These are phyloP conservation scores for Mellivora capensis DNA, from an alignment of 2,113 vertebrate species.

Conservation along the genomic window DNA sequence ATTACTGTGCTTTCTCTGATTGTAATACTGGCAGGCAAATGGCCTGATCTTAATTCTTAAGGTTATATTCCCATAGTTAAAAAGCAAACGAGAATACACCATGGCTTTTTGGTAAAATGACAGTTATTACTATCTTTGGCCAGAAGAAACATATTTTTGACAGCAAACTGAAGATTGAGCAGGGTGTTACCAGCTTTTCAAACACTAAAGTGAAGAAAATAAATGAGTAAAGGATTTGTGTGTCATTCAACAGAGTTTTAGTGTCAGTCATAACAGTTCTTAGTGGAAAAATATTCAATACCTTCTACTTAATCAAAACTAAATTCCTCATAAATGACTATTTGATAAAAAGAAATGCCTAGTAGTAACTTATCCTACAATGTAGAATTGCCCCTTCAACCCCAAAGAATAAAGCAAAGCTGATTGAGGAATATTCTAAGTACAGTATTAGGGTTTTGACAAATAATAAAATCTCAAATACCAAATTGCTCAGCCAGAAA, in stretches of 20 bases:
- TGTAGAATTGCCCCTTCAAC: slow-evolving; percentile 17
- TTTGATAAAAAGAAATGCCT: slow-evolving; percentile 61
- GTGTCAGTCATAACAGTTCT: slow-evolving; percentile 43
- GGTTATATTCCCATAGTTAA: slow-evolving; percentile 19
- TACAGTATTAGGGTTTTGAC: slow-evolving; percentile 42
- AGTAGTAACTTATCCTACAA: slow-evolving; percentile 46
- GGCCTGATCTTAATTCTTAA: background rate
- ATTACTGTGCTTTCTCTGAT: background rate
- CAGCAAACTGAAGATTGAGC: background rate
- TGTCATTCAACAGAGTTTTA: slow-evolving; percentile 37
- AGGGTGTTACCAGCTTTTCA: slow-evolving; percentile 54
- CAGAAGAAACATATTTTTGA: slow-evolving; percentile 59
- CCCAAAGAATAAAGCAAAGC: slow-evolving; percentile 54
- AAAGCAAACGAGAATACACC: slow-evolving; percentile 5
- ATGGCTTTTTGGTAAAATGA: slow-evolving; percentile 4
- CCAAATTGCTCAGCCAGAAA: slow-evolving; percentile 44
- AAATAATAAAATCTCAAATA: slow-evolving; percentile 67
- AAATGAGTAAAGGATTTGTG: slow-evolving; percentile 64
- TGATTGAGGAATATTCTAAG: slow-evolving; percentile 55
- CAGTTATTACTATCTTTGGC: slow-evolving; percentile 43
- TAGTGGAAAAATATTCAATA: slow-evolving; percentile 61
- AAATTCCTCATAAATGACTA: slow-evolving; percentile 64
- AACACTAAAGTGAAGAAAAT: background rate
- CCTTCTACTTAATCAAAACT: slow-evolving; percentile 53
- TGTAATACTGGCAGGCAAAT: background rate